phyloP scores from a whole-genome alignment of 2,113 vertebrate species.

The Terrapene triunguis region DNA sequence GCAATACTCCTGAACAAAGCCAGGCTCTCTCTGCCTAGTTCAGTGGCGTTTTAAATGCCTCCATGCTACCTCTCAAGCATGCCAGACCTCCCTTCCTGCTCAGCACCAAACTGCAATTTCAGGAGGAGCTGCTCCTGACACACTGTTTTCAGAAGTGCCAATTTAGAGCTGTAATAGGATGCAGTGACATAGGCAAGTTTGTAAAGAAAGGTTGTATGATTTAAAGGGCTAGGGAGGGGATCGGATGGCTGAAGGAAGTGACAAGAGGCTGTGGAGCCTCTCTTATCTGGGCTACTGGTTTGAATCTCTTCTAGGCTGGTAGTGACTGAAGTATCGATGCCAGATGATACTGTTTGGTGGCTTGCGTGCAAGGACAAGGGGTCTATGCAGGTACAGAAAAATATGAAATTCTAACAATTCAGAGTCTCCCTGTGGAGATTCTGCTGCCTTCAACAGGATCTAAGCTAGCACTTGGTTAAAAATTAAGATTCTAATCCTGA shows the following conservation, averaged over 20 bases:
- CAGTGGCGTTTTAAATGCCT: not conserved
- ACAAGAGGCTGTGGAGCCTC: rapidly evolving
- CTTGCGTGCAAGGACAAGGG: not conserved
- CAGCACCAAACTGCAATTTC: rapidly evolving
- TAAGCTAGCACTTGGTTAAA: not conserved
- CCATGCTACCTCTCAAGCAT: not conserved
- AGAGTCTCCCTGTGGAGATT: not conserved
- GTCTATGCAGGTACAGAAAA: not conserved
- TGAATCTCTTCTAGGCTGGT: not conserved
- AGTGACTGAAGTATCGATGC: not conserved
- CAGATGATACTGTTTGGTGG: not conserved
- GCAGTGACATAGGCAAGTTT: rapidly evolving
- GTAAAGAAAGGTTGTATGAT: not conserved
- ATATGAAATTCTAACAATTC: not conserved
- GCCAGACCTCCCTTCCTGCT: not conserved
- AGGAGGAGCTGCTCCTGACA: not conserved
- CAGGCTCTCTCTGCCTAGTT: rapidly evolving
- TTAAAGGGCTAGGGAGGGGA: not conserved
- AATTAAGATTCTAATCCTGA: rapidly evolving
- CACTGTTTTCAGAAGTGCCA: not conserved
- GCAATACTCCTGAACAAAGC: not conserved
- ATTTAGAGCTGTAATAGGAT: not conserved
- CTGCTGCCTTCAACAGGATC: not conserved
- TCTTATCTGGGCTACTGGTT: not conserved
- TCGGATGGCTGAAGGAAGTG: not conserved